These are phyloP conservation scores for Xanthostigma xanthostigma DNA, from an alignment of 2,888 invertebrate species.

Conservation along the genomic window DNA sequence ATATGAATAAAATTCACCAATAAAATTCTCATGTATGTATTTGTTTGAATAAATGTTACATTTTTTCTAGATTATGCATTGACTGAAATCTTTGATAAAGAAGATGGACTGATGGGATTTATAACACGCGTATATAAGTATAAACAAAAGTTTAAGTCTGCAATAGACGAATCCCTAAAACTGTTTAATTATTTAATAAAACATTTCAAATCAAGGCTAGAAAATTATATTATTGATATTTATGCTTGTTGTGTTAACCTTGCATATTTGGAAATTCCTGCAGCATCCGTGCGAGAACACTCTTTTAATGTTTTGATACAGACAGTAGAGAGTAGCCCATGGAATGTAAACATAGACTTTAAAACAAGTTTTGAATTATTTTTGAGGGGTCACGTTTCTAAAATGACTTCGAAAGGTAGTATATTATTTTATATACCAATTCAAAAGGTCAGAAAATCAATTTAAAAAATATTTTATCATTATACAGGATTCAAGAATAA, in stretches of 20 bases:
- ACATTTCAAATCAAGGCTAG: neutral
- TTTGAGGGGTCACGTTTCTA: neutral
- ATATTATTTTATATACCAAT: neutral
- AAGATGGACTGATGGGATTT: conserved; percentile 18
- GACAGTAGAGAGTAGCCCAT: neutral
- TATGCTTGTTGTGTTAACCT: neutral
- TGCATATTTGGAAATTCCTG: neutral
- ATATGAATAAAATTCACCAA: no score
- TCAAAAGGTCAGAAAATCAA: no score
- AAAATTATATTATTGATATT: neutral
- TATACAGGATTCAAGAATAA: no score
- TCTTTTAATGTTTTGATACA: neutral
- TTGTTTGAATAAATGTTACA: no score
- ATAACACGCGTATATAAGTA: conserved; percentile 11
- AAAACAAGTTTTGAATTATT: neutral
- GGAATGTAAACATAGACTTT: neutral
- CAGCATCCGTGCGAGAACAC: neutral
- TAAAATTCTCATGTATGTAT: no score
- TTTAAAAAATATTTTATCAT: no score
- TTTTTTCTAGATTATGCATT: conserved; percentile 20
- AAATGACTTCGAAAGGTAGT: neutral
- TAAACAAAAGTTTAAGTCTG: neutral
- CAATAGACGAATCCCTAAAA: neutral
- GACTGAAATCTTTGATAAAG: conserved; percentile 19
- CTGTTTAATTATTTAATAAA: neutral